These are phyloP conservation scores for Drosophila tristis DNA, from an alignment of 1,140 invertebrate species.

Conservation along the genomic window DNA sequence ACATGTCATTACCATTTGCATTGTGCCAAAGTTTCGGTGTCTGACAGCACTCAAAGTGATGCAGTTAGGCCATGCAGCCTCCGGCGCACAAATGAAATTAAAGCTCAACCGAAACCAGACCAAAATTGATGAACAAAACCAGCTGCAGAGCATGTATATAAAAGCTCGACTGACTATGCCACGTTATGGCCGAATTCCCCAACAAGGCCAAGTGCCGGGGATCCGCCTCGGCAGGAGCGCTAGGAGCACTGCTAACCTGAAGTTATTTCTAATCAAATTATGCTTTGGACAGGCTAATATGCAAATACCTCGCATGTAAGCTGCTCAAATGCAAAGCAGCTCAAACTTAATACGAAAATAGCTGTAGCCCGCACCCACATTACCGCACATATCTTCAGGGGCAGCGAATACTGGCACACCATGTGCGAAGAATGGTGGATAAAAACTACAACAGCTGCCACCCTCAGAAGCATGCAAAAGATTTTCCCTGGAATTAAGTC, in stretches of 20 bases:
- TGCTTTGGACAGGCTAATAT: conserved; percentile 45
- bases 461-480: conserved; percentile 63
- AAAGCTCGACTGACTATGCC: neutral
- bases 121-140: conserved; percentile 10
- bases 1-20: conserved; percentile 73
- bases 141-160: neutral
- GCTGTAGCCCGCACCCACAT: conserved; percentile 48
- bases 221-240: conserved; percentile 17
- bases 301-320: conserved; percentile 52
- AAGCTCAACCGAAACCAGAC: conserved; percentile 18
- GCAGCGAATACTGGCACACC: conserved; percentile 35
- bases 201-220: conserved; percentile 25
- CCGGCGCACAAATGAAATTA: conserved; percentile 28
- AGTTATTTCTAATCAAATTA: conserved; percentile 73
- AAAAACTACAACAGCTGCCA: conserved; percentile 38
- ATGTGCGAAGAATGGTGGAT: too few species aligned
- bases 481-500: conserved; percentile 68
- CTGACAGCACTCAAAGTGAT: conserved; percentile 56
- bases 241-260: conserved; percentile 23
- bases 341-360: conserved; percentile 71
- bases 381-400: conserved; percentile 63
- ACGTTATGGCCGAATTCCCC: conserved; percentile 20
- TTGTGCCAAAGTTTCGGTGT: conserved; percentile 40
- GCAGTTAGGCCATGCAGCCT: conserved; percentile 19
- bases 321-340: conserved; percentile 61